phyloP scores from a whole-genome alignment of 35 echinoderm and acorn worm species.

The Lytechinus variegatus region DNA sequence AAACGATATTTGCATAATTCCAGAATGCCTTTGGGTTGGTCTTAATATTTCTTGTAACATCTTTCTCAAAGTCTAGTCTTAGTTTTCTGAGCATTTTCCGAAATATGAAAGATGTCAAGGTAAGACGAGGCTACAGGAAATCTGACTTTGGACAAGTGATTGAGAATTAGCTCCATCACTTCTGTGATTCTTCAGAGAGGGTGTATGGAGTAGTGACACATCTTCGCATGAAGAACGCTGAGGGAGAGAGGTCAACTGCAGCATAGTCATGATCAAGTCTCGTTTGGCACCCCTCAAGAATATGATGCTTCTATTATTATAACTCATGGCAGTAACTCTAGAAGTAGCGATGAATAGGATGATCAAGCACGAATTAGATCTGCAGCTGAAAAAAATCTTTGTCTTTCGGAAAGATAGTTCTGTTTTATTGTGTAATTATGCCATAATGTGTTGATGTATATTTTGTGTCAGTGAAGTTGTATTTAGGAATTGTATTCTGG shows the following conservation, averaged over 20 bases:
- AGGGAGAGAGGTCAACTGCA: slow-evolving; percentile 56
- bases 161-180: slow-evolving; percentile 61
- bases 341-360: slow-evolving; percentile 48
- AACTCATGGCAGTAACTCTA: slow-evolving; percentile 55
- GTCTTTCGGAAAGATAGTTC: slow-evolving; percentile 76
- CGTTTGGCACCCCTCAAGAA: slow-evolving; percentile 67
- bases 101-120: slow-evolving; percentile 54
- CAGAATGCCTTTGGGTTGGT: too few species aligned
- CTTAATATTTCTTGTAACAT: too few species aligned
- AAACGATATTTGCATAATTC: too few species aligned
- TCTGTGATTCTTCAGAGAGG: slow-evolving; percentile 55
- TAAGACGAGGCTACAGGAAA: slow-evolving; percentile 59
- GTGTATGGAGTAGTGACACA: slow-evolving; percentile 68
- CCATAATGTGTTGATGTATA: too few species aligned
- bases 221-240: slow-evolving; percentile 46
- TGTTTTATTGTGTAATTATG: too few species aligned
- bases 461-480: too few species aligned
- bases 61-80: too few species aligned
- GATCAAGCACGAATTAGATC: slow-evolving; percentile 51
- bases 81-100: too few species aligned
- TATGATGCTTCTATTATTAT: slow-evolving; percentile 39
- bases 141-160: slow-evolving; percentile 57
- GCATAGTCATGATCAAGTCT: slow-evolving; percentile 59
- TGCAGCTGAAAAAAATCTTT: slow-evolving; percentile 32
- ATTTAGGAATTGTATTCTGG: too few species aligned